These are phyloP conservation scores for Drosophila sucinea DNA, from an alignment of 1,140 invertebrate genomes.

Conservation along the genomic window DNA sequence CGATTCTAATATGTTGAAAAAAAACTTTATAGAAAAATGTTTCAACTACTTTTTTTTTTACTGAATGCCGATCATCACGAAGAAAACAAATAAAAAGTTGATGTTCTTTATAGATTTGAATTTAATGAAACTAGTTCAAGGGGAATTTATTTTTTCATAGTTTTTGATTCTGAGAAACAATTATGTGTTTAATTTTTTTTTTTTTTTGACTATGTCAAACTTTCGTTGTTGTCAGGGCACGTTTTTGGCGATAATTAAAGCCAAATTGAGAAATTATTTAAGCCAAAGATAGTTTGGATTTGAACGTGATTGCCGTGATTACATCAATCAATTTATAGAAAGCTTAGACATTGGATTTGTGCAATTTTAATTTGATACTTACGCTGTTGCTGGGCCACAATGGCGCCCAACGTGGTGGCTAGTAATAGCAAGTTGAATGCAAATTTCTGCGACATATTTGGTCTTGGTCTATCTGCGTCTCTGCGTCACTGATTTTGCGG, in stretches of 20 bases:
- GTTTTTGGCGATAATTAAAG: constrained; percentile 39
- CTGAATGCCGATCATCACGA: background rate
- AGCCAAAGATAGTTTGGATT: constrained; percentile 5
- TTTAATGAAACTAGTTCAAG: constrained; percentile 6
- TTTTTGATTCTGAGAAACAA: background rate
- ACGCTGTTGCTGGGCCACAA: constrained; percentile 66
- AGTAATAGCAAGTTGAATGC: constrained; percentile 57
- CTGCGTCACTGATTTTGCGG: constrained; percentile 6
- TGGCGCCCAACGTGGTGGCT: constrained; percentile 41
- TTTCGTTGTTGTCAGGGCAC: constrained; percentile 52
- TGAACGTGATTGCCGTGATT: constrained; percentile 1
- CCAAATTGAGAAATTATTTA: constrained; percentile 35
- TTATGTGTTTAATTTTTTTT: background rate
- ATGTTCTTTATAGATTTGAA: background rate
- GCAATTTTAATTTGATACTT: constrained; percentile 40
- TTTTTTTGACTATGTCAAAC: constrained; percentile 1
- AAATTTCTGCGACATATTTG: constrained; percentile 52
- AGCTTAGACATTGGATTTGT: background rate
- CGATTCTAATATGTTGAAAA: background rate
- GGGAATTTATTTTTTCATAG: background rate
- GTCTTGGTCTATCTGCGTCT: constrained; percentile 29
- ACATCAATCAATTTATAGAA: constrained; percentile 8
- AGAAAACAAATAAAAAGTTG: too few relatives aligned
- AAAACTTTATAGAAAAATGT: background rate
- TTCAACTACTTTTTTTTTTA: background rate